A percentile compares a stretch with the other conserved stretches of the same genome.
Evolutionary conservation across 1,140 invertebrate species (phyloP).

Genomic region (Theocolax elegans): DNA sequence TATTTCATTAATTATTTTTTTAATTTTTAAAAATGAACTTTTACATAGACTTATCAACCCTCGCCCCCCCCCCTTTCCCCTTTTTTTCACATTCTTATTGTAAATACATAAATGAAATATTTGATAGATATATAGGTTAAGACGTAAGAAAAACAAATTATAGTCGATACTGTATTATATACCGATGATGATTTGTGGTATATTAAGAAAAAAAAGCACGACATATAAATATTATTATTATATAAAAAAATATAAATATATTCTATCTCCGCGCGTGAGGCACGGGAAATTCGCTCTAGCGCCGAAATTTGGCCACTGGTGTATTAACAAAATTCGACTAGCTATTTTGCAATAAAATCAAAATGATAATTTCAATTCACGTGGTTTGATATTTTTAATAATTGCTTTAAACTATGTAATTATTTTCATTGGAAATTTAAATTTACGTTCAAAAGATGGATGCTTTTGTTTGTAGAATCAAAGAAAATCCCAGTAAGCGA

Average conservation of each 20-base stretch:
- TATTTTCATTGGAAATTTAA: background rate
- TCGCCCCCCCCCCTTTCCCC: background rate
- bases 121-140: conserved; percentile 61
- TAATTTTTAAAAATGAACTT: conserved; percentile 22
- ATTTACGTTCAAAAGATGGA: background rate
- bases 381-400: background rate
- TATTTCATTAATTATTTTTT: conserved; percentile 24
- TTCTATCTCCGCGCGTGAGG: conserved; percentile 29
- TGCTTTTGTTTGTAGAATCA: background rate
- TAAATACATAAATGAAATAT: conserved; percentile 61
- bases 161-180: conserved; percentile 65
- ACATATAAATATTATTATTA: conserved; percentile 40
- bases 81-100: conserved; percentile 56
- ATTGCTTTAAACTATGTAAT: conserved; percentile 2
- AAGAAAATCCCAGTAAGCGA: conserved; percentile 17
- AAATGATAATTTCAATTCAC: background rate
- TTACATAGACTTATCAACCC: conserved; percentile 32
- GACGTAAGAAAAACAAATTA: conserved; percentile 57
- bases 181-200: conserved; percentile 60
- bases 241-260: conserved; percentile 39
- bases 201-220: conserved; percentile 49
- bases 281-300: conserved; percentile 19
- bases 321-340: background rate
- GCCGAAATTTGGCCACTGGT: background rate
- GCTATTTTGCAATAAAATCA: conserved; percentile 11